These are phyloP conservation scores for Drosophila punjabiensis DNA, from an alignment of 1,140 invertebrate species.

Conservation along the genomic window DNA sequence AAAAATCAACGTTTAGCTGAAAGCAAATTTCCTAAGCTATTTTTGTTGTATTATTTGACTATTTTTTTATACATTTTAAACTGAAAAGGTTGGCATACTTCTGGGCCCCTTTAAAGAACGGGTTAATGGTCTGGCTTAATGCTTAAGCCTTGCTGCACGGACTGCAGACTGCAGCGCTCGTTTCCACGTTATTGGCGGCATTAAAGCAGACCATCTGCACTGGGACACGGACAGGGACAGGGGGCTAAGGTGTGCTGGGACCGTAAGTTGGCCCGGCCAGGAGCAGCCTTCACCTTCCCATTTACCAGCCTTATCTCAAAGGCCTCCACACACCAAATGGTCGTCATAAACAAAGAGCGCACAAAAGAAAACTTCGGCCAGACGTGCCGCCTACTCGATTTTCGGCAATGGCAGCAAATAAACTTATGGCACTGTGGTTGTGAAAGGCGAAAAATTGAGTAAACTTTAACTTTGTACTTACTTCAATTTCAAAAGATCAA, in stretches of 20 bases:
- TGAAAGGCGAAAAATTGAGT: not conserved
- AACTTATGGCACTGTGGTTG: constrained; percentile 45
- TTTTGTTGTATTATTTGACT: constrained; percentile 41
- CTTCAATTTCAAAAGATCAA: too few relatives aligned
- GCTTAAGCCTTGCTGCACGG: constrained; percentile 40
- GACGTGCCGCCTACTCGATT: constrained; percentile 62
- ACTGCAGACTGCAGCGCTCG: constrained; percentile 22
- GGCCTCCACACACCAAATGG: constrained; percentile 63
- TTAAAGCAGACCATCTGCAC: constrained; percentile 50
- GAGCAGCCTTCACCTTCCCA: constrained; percentile 55
- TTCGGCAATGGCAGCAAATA: constrained; percentile 26
- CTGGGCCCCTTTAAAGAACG: constrained; percentile 38
- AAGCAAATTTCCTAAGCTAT: constrained; percentile 64
- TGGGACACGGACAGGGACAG: not conserved
- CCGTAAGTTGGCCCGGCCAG: constrained; percentile 7
- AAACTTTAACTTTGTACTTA: too few relatives aligned
- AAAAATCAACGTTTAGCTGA: constrained; percentile 13
- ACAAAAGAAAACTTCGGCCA: constrained; percentile 38
- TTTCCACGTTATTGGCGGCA: constrained; percentile 58
- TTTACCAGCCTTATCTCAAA: constrained; percentile 63
- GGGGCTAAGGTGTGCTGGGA: constrained; percentile 1
- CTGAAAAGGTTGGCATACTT: constrained; percentile 61
- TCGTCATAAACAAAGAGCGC: constrained; percentile 68
- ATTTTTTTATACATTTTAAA: constrained; percentile 10
- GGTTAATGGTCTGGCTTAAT: constrained; percentile 50